phyloP scores from a whole-genome alignment of 2,797 vertebrate species.

The Intellagama lesueurii region DNA sequence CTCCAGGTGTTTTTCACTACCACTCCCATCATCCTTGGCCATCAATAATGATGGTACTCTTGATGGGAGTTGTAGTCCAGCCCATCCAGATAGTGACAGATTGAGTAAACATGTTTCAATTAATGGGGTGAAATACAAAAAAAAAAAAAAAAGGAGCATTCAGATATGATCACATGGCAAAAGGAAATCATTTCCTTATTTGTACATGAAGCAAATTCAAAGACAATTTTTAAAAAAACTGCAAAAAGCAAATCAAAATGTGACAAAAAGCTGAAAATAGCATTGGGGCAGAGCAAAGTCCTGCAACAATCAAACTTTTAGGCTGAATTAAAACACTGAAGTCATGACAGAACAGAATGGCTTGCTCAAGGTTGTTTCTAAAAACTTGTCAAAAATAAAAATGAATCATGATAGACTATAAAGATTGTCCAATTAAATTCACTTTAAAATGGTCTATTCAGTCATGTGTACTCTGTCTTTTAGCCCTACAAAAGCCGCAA shows the following conservation, averaged over 20 bases:
- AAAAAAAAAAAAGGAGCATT: conserved; percentile 50
- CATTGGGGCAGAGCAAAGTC: neutral
- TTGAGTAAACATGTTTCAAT: neutral
- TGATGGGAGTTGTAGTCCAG: neutral
- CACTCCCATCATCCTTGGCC: neutral
- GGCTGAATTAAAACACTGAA: too few relatives aligned
- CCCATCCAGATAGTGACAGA: neutral
- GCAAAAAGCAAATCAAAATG: neutral
- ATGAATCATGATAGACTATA: neutral
- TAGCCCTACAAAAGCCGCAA: neutral
- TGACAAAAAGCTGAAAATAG: neutral
- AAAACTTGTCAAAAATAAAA: neutral
- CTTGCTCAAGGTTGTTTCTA: neutral
- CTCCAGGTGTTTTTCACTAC: neutral
- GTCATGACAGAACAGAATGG: too few relatives aligned
- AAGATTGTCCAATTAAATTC: neutral
- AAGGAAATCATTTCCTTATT: too few relatives aligned
- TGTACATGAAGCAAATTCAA: neutral
- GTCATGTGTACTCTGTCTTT: neutral
- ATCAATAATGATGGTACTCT: neutral
- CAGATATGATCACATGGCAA: neutral
- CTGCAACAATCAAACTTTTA: neutral
- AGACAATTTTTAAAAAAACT: neutral
- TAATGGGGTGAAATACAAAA: conserved; percentile 46
- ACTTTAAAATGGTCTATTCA: neutral